Evolutionary conservation across 30 jellyfish, hydroid and myxozoan species (phyloP), one percentile per base, ranked within the genome.

Genomic region (Haliclystus octoradiatus): DNA sequence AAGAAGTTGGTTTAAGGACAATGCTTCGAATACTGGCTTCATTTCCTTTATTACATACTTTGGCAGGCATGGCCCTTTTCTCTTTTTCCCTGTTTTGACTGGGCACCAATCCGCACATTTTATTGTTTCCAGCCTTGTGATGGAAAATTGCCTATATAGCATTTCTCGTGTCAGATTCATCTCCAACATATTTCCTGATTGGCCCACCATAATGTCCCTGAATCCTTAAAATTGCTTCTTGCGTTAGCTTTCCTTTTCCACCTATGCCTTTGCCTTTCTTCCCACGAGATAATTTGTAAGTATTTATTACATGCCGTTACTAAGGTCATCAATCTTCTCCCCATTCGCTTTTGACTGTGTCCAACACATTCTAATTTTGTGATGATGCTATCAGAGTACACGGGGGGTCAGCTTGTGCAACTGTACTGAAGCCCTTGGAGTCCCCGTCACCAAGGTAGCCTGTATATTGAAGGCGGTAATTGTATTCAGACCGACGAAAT

Each of bases 391-490:
- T n/a, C 60, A 46, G 60, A n/a, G n/a, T 46, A 46, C 15, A 46
- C n/a, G 12, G 60, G 60, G 12, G 80, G 80, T 47, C 27, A 22
- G 19, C 52, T 26, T 1, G 26, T 46, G 13, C 19, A n/a, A 24
- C 47, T 77, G 23, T 70, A 77, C 50, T 70, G 47, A 51, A 70
- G 50, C 26, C 78, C 27, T 26, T 77, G 50, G 23, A 49, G 47
- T 25, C 50, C 78, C 27, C 50, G 34, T 40, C 26, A 13, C 27
- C 50, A 70, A 40, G 50, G 47, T 24, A 70, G 77, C 28, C 50
- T 70, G 3, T 70, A 1, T 70, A 29, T 19, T 40, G 51, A 28
- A 51, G 50, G 35, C 78, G 64, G n/a, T 28, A 14, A 50, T 40
- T 40, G 22, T 40, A 26, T n/a, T 26, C 26, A 23, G 50, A 28